These are phyloP conservation scores for Copsychus sechellarum DNA, from an alignment of 2,113 vertebrate genomes.

Conservation along the genomic window DNA sequence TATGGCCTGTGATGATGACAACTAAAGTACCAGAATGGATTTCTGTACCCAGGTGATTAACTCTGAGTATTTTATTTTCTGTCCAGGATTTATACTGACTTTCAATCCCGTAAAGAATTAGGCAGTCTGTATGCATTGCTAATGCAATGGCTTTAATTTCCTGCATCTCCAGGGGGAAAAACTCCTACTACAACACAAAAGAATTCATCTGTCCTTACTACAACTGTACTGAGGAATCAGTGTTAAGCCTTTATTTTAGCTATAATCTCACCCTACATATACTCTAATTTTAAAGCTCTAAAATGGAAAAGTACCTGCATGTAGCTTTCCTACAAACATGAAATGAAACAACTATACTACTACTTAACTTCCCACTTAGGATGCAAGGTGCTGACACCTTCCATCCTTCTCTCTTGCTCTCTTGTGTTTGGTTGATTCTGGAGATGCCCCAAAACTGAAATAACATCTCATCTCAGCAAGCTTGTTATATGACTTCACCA, in stretches of 20 bases:
- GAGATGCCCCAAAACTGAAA: not conserved
- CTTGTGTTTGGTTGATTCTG: not conserved
- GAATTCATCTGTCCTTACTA: not conserved
- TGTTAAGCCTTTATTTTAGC: not conserved
- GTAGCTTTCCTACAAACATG: not conserved
- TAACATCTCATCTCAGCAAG: not conserved
- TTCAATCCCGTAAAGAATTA: not conserved
- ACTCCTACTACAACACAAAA: not conserved
- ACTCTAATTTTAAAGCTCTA: not conserved
- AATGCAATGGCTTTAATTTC: not conserved
- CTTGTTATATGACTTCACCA: not conserved
- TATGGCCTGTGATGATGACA: not conserved
- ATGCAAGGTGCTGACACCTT: not conserved
- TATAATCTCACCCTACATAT: not conserved
- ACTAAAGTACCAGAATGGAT: not conserved
- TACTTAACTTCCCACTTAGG: not conserved
- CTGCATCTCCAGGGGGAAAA: not conserved
- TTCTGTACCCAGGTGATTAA: not conserved
- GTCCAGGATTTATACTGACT: not conserved
- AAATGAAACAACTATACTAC: not conserved
- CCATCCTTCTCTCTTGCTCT: fast-evolving
- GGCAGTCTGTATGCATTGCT: not conserved
- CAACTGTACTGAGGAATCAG: not conserved
- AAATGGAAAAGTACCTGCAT: not conserved
- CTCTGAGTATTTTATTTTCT: not conserved